These are phyloP conservation scores for Gastracanthus pulcherrimus DNA, from an alignment of 2,888 invertebrate species.

Conservation along the genomic window DNA sequence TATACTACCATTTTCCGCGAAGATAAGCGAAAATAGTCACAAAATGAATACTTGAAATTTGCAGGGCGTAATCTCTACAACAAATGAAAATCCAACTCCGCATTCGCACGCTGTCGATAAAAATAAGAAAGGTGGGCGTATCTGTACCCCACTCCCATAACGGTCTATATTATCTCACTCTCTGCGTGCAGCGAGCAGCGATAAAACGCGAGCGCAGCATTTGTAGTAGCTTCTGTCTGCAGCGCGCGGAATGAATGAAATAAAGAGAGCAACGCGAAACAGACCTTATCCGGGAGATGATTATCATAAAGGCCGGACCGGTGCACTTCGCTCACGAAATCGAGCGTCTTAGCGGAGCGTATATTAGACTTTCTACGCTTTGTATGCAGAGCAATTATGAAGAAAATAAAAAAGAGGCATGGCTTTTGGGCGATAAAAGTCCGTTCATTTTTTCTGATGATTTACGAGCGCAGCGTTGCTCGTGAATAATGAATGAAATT, in stretches of 20 bases:
- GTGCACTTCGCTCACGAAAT: constrained; percentile 4
- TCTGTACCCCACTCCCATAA: no score
- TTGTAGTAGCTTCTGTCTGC: background rate
- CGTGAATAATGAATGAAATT: background rate
- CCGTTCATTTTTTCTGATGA: background rate
- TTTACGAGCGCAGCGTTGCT: background rate
- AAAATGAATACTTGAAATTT: background rate
- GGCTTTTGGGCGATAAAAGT: background rate
- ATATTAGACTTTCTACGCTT: constrained; percentile 24
- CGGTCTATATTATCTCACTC: no score
- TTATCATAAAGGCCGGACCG: background rate
- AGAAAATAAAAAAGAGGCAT: background rate
- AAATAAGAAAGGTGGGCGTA: background rate
- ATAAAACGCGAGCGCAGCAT: background rate
- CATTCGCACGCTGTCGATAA: no score
- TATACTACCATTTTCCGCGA: background rate
- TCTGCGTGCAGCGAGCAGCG: background rate
- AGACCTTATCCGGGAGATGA: constrained; percentile 18
- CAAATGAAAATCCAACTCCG: background rate
- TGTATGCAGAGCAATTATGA: background rate
- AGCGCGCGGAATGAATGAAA: background rate
- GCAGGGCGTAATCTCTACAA: background rate
- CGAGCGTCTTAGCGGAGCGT: background rate
- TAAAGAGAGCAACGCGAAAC: constrained; percentile 1
- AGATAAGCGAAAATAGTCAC: background rate